Conservation (phyloP, 1,140 invertebrate genomes). For the Wasmannia auropunctata region DNA sequence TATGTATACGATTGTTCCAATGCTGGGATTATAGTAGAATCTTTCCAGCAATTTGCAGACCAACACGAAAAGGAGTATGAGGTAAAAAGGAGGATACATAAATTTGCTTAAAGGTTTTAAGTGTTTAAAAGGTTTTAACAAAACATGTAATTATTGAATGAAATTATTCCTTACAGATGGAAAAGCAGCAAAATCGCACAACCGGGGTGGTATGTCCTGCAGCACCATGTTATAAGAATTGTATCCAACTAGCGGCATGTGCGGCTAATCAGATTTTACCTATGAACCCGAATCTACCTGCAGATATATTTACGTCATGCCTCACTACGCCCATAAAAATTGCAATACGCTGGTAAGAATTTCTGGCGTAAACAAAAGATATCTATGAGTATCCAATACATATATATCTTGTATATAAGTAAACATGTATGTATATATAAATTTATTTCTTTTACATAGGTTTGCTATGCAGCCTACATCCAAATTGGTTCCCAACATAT, state of each 20-base stretch:
- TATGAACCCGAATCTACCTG: slow-evolving; percentile 99
- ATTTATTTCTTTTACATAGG: slow-evolving; percentile 81
- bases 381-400: not conserved
- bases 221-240: slow-evolving; percentile 92
- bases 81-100: slow-evolving; percentile 84
- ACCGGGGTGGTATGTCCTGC: slow-evolving; percentile 75
- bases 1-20: slow-evolving; percentile 99
- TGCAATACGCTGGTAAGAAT: slow-evolving; percentile 93
- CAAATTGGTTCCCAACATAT: slow-evolving; percentile 92
- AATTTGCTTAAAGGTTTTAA: not conserved
- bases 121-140: no score
- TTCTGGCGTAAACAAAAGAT: not conserved
- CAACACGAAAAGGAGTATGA: slow-evolving; percentile 96
- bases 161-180: slow-evolving; percentile 73
- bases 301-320: slow-evolving; percentile 99
- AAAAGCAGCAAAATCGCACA: slow-evolving; percentile 83
- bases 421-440: not conserved
- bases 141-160: not conserved
- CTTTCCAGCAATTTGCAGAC: slow-evolving; percentile 96
- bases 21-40: slow-evolving; percentile 97
- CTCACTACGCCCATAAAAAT: slow-evolving; percentile 99
- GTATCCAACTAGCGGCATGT: slow-evolving; percentile 98
- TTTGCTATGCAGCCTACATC: slow-evolving; percentile 95
- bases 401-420: slow-evolving; percentile 14
- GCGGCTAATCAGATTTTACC: slow-evolving; percentile 96